These are phyloP conservation scores for Dione juno DNA, from an alignment of 2,888 invertebrate genomes.

Conservation along the genomic window DNA sequence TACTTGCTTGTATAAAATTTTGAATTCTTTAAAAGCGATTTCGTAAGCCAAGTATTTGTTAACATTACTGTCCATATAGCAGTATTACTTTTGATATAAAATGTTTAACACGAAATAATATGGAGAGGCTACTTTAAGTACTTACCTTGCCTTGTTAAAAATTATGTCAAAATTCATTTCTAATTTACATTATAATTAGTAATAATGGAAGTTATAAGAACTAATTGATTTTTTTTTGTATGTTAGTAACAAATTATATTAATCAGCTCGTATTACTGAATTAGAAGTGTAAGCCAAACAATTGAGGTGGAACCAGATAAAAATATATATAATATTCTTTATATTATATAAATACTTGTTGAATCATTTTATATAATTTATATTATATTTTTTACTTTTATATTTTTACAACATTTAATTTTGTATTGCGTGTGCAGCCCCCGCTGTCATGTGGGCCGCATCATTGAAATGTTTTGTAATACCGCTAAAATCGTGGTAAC, in stretches of 20 bases:
- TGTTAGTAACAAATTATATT: too few relatives aligned
- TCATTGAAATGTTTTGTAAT: conserved; percentile 77
- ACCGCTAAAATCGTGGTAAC: conserved; percentile 82
- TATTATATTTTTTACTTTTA: background rate
- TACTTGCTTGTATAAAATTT: conserved; percentile 1
- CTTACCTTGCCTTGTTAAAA: too few relatives aligned
- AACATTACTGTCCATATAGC: background rate
- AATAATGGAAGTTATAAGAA: too few relatives aligned
- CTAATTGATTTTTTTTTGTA: too few relatives aligned
- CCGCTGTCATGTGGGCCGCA: conserved; percentile 56
- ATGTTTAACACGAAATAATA: background rate
- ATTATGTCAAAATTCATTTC: too few relatives aligned
- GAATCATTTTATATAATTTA: background rate
- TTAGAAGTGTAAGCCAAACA: too few relatives aligned
- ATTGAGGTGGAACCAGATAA: too few relatives aligned
- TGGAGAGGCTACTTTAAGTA: too few relatives aligned
- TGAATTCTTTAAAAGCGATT: background rate
- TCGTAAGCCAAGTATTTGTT: background rate
- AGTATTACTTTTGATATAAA: background rate
- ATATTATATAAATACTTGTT: background rate
- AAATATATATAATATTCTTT: background rate
- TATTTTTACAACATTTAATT: conserved; percentile 24
- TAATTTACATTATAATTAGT: too few relatives aligned
- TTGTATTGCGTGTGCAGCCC: conserved; percentile 35
- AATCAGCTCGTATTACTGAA: too few relatives aligned